Percentiles rank a stretch among this genome's conserved stretches.
Evolutionary conservation across 2,797 vertebrate species (phyloP).

Genomic region (Rhinella marina): DNA sequence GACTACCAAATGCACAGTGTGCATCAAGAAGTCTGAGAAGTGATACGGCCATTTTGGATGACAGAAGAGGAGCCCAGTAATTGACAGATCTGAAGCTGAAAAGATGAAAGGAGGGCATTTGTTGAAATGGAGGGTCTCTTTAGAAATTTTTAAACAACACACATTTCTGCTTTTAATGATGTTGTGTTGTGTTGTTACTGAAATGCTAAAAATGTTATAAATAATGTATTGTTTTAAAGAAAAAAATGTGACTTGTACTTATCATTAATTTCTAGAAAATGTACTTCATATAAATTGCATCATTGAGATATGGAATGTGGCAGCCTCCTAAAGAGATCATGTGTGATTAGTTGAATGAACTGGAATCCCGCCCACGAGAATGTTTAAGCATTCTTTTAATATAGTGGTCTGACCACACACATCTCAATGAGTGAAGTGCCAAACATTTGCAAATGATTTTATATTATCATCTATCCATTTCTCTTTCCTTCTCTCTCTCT

Average conservation of each 20-base stretch:
- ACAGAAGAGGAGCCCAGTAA: no score
- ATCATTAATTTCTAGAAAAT: conserved; percentile 2
- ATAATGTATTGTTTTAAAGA: conserved; percentile 26
- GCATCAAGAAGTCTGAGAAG: no score
- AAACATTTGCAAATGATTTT: conserved; percentile 61
- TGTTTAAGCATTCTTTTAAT: conserved; percentile 47
- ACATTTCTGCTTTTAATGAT: neutral
- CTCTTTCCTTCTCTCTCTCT: no score
- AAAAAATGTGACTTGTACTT: neutral
- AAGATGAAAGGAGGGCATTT: no score
- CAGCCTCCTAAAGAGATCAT: conserved; percentile 31
- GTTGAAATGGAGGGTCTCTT: no score
- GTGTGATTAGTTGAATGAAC: conserved; percentile 48
- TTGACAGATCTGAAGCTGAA: no score
- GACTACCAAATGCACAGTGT: no score
- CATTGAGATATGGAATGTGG: conserved; percentile 33
- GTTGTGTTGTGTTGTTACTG: neutral
- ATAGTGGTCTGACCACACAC: conserved; percentile 58
- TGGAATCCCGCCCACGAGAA: conserved; percentile 38
- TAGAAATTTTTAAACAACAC: neutral
- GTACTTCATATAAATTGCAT: conserved; percentile 25
- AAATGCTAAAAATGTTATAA: neutral
- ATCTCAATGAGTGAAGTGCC: conserved; percentile 40
- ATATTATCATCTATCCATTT: no score
- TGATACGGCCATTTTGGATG: no score